These are phyloP conservation scores for Rhabdomys dilectus DNA, from an alignment of 2,113 vertebrate species.

Conservation along the genomic window DNA sequence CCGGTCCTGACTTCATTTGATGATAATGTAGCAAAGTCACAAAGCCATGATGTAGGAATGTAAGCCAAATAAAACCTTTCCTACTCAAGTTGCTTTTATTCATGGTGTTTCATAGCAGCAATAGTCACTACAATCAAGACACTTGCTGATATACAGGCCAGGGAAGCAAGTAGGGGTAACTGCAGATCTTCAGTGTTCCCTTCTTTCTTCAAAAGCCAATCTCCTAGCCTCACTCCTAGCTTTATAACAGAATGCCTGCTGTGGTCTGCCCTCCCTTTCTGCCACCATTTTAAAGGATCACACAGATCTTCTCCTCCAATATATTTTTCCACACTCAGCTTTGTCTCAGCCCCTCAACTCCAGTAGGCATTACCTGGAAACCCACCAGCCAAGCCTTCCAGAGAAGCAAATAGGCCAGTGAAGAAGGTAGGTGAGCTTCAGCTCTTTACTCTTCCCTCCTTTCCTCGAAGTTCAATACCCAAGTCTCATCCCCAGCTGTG, in stretches of 20 bases:
- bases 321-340: neutral
- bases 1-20: neutral
- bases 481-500: neutral
- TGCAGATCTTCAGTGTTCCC: neutral
- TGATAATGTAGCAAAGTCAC: neutral
- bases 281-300: neutral
- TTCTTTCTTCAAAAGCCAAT: neutral
- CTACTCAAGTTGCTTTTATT: neutral
- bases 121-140: neutral
- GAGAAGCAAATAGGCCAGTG: neutral
- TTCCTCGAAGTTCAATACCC: neutral
- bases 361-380: neutral
- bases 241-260: neutral
- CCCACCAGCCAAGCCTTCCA: neutral
- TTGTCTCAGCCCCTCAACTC: neutral
- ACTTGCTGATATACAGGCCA: neutral
- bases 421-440: neutral
- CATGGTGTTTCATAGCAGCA: neutral
- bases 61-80: neutral
- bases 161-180: neutral
- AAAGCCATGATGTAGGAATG: neutral
- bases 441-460: neutral
- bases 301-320: neutral
- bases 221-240: neutral
- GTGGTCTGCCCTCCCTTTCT: neutral